phyloP scores from a whole-genome alignment of 2,888 invertebrate genomes.

The Polyploca ridens region DNA sequence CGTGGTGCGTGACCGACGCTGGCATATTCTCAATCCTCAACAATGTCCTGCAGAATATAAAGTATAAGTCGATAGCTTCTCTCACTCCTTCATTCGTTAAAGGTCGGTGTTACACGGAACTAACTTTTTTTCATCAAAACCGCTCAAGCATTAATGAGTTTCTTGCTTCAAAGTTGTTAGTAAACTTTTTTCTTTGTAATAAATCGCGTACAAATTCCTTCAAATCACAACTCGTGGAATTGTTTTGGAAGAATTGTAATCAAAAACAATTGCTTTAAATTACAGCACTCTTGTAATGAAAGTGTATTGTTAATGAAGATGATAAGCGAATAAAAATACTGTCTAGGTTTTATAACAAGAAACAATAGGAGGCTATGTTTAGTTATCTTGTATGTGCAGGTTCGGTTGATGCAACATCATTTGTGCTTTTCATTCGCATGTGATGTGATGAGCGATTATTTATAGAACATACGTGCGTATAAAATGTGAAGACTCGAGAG shows the following conservation, averaged over 20 bases:
- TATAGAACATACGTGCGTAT: conserved; percentile 39
- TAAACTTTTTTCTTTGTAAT: conserved; percentile 5
- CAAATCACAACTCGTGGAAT: conserved; percentile 14
- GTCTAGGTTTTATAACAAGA: conserved; percentile 23
- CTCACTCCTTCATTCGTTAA: conserved; percentile 20
- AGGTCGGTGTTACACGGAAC: conserved; percentile 17
- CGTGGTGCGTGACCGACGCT: conserved; percentile 64
- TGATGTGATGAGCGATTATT: conserved; percentile 33
- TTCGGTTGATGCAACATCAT: conserved; percentile 12
- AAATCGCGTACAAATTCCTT: conserved; percentile 2
- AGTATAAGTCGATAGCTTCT: conserved; percentile 45
- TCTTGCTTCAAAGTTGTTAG: conserved; percentile 2
- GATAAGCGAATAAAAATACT: conserved; percentile 23
- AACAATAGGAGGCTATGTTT: conserved; percentile 29
- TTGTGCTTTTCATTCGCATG: conserved; percentile 18
- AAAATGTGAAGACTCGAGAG: conserved; percentile 38
- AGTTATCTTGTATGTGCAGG: conserved; percentile 8
- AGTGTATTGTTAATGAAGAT: conserved; percentile 31
- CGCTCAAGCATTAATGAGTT: conserved; percentile 8
- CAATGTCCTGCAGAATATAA: conserved; percentile 53
- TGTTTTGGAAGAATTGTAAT: conserved; percentile 17
- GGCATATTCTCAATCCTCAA: conserved; percentile 40
- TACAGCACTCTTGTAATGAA: conserved; percentile 25
- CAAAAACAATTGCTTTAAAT: conserved; percentile 21
- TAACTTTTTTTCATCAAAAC: conserved; percentile 1